These are phyloP conservation scores for Triops longicaudatus DNA, from an alignment of 1,140 invertebrate genomes.

Conservation along the genomic window DNA sequence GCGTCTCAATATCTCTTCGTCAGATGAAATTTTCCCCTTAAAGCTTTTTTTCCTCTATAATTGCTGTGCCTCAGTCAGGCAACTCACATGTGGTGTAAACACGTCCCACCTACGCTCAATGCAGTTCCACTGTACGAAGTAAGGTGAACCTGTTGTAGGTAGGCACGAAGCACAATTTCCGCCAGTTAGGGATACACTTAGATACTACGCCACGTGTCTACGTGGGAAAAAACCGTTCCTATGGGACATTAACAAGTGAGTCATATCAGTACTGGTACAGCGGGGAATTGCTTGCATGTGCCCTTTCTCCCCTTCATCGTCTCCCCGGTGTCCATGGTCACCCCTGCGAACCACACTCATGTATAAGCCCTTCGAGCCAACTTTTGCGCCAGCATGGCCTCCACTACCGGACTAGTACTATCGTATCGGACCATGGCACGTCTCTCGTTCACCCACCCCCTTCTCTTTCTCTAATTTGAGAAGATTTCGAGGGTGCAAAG, in stretches of 20 bases:
- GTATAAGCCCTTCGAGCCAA: background rate
- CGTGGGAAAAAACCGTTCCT: background rate
- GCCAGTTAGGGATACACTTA: background rate
- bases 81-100: too few species aligned
- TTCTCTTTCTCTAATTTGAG: background rate
- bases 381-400: background rate
- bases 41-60: too few species aligned
- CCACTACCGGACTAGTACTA: background rate
- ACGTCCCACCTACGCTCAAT: too few species aligned
- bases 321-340: background rate
- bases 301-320: background rate
- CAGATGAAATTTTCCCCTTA: too few species aligned
- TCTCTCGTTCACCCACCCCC: background rate
- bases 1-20: too few species aligned
- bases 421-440: background rate
- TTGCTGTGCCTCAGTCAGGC: too few species aligned
- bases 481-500: background rate
- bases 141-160: background rate
- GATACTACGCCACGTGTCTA: background rate
- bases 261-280: background rate
- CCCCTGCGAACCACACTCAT: background rate
- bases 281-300: background rate
- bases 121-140: too few species aligned
- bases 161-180: background rate
- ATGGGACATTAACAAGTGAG: slow-evolving; percentile 3